Base-by-base conservation (phyloP, 1,140 invertebrate genomes). In the Drosophila bocki region DNA sequence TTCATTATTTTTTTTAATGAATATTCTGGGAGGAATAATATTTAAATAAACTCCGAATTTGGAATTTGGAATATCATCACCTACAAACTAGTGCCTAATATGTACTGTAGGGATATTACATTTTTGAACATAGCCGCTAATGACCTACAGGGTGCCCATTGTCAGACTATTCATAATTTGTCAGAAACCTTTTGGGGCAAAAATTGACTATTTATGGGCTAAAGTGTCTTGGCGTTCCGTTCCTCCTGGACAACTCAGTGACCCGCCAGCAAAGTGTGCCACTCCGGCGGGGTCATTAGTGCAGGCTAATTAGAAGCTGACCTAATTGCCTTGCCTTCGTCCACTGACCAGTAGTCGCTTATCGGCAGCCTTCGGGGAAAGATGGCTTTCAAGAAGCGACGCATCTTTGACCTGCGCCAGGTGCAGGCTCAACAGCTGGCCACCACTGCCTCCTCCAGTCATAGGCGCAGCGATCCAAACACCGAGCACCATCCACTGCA, bases 121-220 rank as follows among this genome's bases (percentile, higher is more conserved):
- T 50, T 32, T 3, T 11, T 29, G 3, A 9, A 6, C 9, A n/a
- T 8, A 48, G 1, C 7, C 17, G 3, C n/a, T 78, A 78, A 78
- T 61, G 51, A 63, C 64, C 58, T 45, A 57, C 45, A 54, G 70
- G 35, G 37, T 41, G 8, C 6, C 26, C 9, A 48, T 44, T 56
- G 60, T 47, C 37, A 12, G 59, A 32, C 32, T 32, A 64, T 15
- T 29, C 26, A 62, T 42, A 54, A 15, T 39, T 48, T 50, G 32
- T 39, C 91, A 95, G 95, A 95, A 53, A 94, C 94, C 32, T 95
- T 95, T 68, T 95, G 95, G 1, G 95, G 95, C 12, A 91, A 96
- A 8, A 87, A 95, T 0, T 94, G 95, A 19, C 83, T 96, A 45
- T 95, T 95, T 88, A 93, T 95, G 42, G 95, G 95, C 5, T 96